Base-by-base conservation (phyloP, 2,888 invertebrate species). In the Platerodrilus igneus region DNA sequence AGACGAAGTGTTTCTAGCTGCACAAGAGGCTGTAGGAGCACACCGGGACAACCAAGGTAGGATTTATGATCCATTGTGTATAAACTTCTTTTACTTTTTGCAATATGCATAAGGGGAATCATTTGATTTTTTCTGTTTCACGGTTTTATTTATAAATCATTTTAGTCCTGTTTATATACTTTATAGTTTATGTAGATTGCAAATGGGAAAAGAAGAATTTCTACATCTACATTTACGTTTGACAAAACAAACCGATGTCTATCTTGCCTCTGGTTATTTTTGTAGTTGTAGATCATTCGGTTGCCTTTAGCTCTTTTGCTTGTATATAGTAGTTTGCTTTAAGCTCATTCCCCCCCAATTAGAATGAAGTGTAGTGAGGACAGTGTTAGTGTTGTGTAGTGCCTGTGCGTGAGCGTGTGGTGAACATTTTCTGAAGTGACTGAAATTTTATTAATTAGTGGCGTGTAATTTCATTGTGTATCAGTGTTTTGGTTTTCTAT, bases 1-100 rank as follows among this genome's bases (percentile, higher is more conserved):
- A 73, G 89, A 89, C 64, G 88, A 89, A 77, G 81, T 86, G 63
- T 81, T 81, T 66, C 79, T 88, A 76, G 82, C 84, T 68, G 84
- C 86, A 67, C 86, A 84, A 74, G 88, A 86, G 68, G 75, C 77
- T 62, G 77, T 74, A 47, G 75, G 77, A 72, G 80, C 81, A 73
- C 86, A 86, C 71, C 80, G 88, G 73, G 89, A 89, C 75, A 84
- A 86, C 69, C 88, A 89, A 89, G 89, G 89, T 89, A 87, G 85
- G 87, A 73, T 72, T 72, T 71, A 31, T 21, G 33, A 39, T 46
- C 36, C 42, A 41, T 34, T 30, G 6, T 20, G 30, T 23, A 14
- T 33, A 10, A 29, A n/a, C 25, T 49, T 42, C 39, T 45, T 46
- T 32, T 46, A 37, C 37, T 34, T 35, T 44, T 22, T 51, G 53